phyloP scores from a whole-genome alignment of 2,888 invertebrate genomes.

The Endomychus coccineus region DNA sequence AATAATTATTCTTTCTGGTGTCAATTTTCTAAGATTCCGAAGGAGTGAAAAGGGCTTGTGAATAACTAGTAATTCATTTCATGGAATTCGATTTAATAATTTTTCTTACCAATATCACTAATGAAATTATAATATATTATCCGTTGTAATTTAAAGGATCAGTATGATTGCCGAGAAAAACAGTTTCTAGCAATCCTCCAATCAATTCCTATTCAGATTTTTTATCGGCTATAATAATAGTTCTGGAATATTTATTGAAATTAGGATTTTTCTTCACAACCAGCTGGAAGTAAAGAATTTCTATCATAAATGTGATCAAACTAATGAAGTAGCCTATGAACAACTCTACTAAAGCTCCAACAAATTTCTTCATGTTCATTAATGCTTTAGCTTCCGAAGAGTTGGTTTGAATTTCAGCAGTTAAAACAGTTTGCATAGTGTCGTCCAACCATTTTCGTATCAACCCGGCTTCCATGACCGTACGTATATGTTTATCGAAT shows the following conservation, averaged over 20 bases:
- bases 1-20: too few species aligned
- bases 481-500: slow-evolving; percentile 58
- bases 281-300: slow-evolving; percentile 60
- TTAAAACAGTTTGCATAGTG: slow-evolving; percentile 55
- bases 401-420: slow-evolving; percentile 44
- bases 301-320: slow-evolving; percentile 50
- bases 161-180: too few species aligned
- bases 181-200: too few species aligned
- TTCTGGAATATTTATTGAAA: slow-evolving; percentile 55
- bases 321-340: slow-evolving; percentile 60
- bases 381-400: slow-evolving; percentile 59
- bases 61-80: too few species aligned
- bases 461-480: slow-evolving; percentile 67
- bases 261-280: slow-evolving; percentile 59
- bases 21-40: too few species aligned
- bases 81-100: too few species aligned
- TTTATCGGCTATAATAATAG: slow-evolving; percentile 10
- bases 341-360: slow-evolving; percentile 69
- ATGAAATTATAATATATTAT: too few species aligned
- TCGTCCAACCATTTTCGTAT: slow-evolving; percentile 74
- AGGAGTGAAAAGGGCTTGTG: too few species aligned
- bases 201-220: slow-evolving; percentile 9
- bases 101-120: too few species aligned
- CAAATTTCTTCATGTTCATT: slow-evolving; percentile 70
- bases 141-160: too few species aligned